Evolutionary conservation across 2,113 vertebrate genomes (phyloP), one percentile per base, ranked within the genome.

Genomic region (Paraplagusia blochii): DNA sequence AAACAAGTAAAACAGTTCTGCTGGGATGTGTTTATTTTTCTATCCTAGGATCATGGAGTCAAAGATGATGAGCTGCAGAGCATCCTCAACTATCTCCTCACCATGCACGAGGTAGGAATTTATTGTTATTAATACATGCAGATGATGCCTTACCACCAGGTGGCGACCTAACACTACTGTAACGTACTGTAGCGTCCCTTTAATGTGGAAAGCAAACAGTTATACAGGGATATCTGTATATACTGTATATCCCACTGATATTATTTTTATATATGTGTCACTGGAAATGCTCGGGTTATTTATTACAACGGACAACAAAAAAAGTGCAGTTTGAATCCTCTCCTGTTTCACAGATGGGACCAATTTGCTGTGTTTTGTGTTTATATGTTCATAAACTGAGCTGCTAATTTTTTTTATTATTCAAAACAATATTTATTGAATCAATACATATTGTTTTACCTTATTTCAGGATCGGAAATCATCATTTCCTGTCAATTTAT

Each of bases 31-130:
- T 17, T 3, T 29, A 74, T 49, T 83, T 29, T 5, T 84, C 7
- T 34, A 84, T 85, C 86, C 18, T 84, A 99, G 97, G 97, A 99
- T 83, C 90, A 89, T 29, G 95, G 95, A 13, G 93, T 98, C 55
- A 98, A 98, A 79, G 95, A 97, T 83, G 96, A 98, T 53, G 97
- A 99, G 80, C 88, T 98, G 7, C 96, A 99, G 85, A 95, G 94
- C 66, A 95, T 99, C 86, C 91, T 99, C 57, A 99, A 94, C 89
- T 99, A 97, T 60, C 90, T 99, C 44, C 93, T 99, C 39, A 98
- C 96, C 51, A 95, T 98, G 78, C 97, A 99, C 4, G 97, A 99
- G 94, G 97, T 99, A 92, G 79, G 65, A 2, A 69, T 15, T 2
- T 7, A 11, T 1, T 1, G 14, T 16, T 9, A 8, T 35, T 34